phyloP scores from a whole-genome alignment of 2,113 vertebrate genomes.

The Dromas ardeola region DNA sequence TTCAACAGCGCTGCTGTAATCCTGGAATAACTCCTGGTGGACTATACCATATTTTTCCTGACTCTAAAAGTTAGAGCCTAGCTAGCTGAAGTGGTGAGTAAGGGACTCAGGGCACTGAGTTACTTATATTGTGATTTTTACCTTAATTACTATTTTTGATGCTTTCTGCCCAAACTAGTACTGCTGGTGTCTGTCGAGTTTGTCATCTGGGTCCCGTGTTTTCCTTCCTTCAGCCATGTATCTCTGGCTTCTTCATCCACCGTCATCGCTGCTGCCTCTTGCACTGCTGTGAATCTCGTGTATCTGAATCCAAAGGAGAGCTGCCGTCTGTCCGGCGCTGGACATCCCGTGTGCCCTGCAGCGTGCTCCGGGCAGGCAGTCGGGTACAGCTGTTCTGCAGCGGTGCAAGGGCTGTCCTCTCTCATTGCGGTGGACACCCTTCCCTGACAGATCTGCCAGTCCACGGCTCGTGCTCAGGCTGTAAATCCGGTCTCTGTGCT shows the following conservation, averaged over 20 bases:
- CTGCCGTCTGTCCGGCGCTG: background rate
- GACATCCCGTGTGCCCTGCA: fast-evolving
- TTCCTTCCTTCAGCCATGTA: background rate
- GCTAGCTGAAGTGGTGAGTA: background rate
- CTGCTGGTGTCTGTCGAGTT: background rate
- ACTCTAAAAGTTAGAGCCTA: background rate
- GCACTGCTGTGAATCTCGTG: fast-evolving
- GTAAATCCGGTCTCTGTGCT: background rate
- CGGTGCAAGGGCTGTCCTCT: fast-evolving
- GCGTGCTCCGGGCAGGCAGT: fast-evolving
- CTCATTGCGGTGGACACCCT: fast-evolving
- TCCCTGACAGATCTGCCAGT: no score
- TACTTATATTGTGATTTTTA: background rate
- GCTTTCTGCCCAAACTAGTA: background rate
- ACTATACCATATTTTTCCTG: background rate
- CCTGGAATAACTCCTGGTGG: background rate
- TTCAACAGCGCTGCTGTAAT: background rate
- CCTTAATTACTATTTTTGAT: background rate
- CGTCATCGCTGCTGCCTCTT: fast-evolving
- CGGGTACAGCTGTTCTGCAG: background rate
- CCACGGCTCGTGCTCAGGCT: background rate
- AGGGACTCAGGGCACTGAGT: background rate
- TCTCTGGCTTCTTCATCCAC: background rate
- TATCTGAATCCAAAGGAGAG: background rate
- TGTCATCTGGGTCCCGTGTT: background rate